These are phyloP conservation scores for Melitaea athalia DNA, from an alignment of 2,888 invertebrate species.

Conservation along the genomic window DNA sequence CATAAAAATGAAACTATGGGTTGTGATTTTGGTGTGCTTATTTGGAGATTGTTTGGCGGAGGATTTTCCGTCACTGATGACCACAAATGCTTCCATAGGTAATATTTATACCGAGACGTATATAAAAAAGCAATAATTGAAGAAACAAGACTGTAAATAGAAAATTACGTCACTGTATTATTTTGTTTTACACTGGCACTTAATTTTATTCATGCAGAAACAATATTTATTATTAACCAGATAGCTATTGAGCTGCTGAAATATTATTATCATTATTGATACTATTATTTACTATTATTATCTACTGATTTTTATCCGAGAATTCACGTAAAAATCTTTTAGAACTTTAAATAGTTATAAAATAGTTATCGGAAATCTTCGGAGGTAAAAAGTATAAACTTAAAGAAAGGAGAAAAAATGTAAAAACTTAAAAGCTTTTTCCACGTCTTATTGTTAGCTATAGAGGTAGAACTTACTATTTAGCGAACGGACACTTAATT, in stretches of 20 bases:
- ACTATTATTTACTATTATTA: too few relatives aligned
- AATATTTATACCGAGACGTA: conserved; percentile 40
- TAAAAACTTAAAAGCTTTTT: background rate
- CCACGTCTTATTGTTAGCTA: background rate
- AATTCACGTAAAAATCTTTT: too few relatives aligned
- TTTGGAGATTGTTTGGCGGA: conserved; percentile 62
- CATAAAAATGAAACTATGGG: conserved; percentile 60
- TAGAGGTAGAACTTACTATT: background rate
- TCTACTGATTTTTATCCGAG: too few relatives aligned
- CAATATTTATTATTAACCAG: too few relatives aligned
- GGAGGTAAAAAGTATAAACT: too few relatives aligned
- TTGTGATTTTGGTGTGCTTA: conserved; percentile 49
- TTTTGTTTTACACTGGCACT: too few relatives aligned
- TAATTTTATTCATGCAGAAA: too few relatives aligned
- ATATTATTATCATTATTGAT: too few relatives aligned
- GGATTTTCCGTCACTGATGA: conserved; percentile 87
- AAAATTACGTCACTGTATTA: too few relatives aligned
- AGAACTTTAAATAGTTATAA: too few relatives aligned
- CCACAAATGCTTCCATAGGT: conserved; percentile 89
- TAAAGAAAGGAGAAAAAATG: background rate
- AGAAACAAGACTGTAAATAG: background rate
- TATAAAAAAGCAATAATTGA: background rate
- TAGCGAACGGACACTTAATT: background rate
- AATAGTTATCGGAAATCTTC: too few relatives aligned
- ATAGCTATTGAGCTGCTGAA: too few relatives aligned